phyloP scores from a whole-genome alignment of 2,113 vertebrate species.

The Anhinga anhinga region DNA sequence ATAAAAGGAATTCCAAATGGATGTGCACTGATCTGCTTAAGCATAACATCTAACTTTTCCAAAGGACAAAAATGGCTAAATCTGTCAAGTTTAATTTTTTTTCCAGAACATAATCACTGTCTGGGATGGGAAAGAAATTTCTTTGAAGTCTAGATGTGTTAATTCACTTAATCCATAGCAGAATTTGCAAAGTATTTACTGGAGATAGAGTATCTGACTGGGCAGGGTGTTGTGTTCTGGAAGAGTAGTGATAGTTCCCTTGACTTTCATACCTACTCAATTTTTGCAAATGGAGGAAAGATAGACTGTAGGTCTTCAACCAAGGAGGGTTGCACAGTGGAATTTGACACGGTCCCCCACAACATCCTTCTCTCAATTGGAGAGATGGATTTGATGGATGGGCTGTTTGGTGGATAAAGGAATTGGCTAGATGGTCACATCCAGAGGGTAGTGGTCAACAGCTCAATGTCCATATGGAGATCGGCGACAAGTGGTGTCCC shows the following conservation, averaged over 20 bases:
- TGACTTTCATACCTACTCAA: background rate
- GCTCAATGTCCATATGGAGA: background rate
- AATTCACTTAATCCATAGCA: background rate
- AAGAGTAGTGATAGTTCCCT: background rate
- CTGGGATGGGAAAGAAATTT: background rate
- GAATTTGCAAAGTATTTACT: background rate
- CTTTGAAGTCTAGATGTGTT: background rate
- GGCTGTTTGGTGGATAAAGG: background rate
- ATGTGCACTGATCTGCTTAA: background rate
- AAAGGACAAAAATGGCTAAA: background rate
- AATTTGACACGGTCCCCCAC: fast-evolving
- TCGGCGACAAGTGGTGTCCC: fast-evolving
- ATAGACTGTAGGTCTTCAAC: background rate
- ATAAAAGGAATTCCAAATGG: background rate
- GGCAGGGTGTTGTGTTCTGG: background rate
- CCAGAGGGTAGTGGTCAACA: background rate
- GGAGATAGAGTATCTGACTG: background rate
- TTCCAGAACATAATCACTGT: background rate
- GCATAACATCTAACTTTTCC: background rate
- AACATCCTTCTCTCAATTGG: background rate
- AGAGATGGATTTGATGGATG: background rate
- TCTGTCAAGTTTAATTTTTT: background rate
- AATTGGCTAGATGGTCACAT: background rate
- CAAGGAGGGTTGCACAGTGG: background rate
- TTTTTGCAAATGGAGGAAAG: background rate